Base-by-base conservation (phyloP, 2,888 invertebrate species). In the Gymnocheta viridis region DNA sequence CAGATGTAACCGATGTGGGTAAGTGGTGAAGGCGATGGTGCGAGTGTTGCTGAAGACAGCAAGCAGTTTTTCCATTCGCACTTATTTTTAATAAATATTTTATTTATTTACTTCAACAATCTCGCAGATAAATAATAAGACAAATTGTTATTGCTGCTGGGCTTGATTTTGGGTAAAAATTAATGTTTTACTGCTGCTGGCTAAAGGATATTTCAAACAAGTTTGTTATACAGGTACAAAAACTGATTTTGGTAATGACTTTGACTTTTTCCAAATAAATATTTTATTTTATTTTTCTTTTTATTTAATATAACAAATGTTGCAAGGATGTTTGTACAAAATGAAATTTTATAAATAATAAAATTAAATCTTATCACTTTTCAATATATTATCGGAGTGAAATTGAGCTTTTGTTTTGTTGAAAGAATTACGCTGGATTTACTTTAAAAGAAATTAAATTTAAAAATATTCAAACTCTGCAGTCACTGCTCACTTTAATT, bases 61-160 rank as follows among this genome's bases (percentile, higher is more conserved):
- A 19, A 29, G 44, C 56, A 19, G 19, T 0, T 67, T 67, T 47
- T 35, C 19, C 22, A 12, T 38, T 51, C 14, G 0, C n/a, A 35
- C 22, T 10, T 29, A 7, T 35, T 19, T 66, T 6, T 47, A 7
- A 1, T 44, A 10, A 29, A 22, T 35, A 17, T 4, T 24, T 22
- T 7, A 38, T 64, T 19, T 29, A 67, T 14, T 49, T 49, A 32
- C 47, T 51, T 56, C 9, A 54, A 27, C 27, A 54, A 69, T 54
- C 35, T 27, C 3, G 24, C 27, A 24, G 54, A 54, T 41, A 54
- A 54, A 69, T 27, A 54, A 38, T 17, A 41, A 41, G 38, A 38
- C 24, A 69, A 69, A 69, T 69, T 69, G 24, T 69, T 41, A n/a
- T 12, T 3, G 38, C 10, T 67, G 29, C 4, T 19, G 14, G 44